These are phyloP conservation scores for Phytoseiulus persimilis DNA, from an alignment of 2,888 invertebrate genomes.

Conservation along the genomic window DNA sequence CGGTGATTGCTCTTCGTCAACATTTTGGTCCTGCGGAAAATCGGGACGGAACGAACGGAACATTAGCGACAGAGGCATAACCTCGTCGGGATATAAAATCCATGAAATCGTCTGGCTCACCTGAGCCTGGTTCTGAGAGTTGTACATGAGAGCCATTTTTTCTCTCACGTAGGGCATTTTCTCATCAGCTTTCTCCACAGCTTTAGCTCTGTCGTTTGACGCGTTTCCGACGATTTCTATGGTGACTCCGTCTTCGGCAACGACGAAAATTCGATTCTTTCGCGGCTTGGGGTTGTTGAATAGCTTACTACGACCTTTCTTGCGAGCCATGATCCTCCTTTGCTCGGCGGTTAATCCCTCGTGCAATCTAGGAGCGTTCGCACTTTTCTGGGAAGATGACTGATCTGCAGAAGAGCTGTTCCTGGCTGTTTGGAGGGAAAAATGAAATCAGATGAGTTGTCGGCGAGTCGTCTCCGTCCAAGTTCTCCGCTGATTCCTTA, in stretches of 20 bases:
- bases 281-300: slow-evolving; percentile 10
- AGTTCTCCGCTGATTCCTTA: too few species aligned
- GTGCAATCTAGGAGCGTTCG: neutral
- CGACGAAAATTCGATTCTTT: slow-evolving; percentile 44
- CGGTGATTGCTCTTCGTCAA: neutral
- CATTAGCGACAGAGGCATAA: too few species aligned
- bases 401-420: neutral
- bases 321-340: slow-evolving; percentile 10
- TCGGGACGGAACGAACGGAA: too few species aligned
- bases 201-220: slow-evolving; percentile 42
- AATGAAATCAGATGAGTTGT: neutral
- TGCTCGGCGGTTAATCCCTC: slow-evolving; percentile 6
- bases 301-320: slow-evolving; percentile 9
- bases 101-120: neutral
- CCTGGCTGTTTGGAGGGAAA: neutral
- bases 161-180: slow-evolving; percentile 41
- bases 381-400: neutral
- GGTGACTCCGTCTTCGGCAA: slow-evolving; percentile 44
- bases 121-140: neutral
- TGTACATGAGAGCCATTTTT: slow-evolving; percentile 17
- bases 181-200: slow-evolving; percentile 43
- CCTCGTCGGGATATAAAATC: too few species aligned
- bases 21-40: neutral
- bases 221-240: slow-evolving; percentile 44
- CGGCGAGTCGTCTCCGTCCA: too few species aligned